Percentiles rank a stretch among this genome's conserved stretches.
These are phyloP conservation scores for Pyrocephalus nanus DNA, from an alignment of 2,797 vertebrate genomes.

Conservation along the genomic window DNA sequence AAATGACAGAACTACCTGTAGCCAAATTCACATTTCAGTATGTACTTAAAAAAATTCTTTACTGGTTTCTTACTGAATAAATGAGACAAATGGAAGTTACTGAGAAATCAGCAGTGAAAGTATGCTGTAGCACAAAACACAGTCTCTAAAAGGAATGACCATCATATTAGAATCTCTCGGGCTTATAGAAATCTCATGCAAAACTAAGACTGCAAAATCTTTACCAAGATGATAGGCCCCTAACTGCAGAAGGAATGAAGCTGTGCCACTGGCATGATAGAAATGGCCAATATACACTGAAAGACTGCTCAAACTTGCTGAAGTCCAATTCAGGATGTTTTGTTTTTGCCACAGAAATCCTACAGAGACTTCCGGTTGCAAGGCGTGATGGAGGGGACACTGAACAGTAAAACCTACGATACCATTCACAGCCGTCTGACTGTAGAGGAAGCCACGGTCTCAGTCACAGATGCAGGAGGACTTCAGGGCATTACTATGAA, in stretches of 20 bases:
- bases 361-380: conserved; percentile 95
- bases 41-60: not conserved
- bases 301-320: not conserved
- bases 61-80: not conserved
- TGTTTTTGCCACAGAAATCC: conserved; percentile 84
- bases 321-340: not conserved
- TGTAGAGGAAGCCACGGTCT: conserved; percentile 90
- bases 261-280: not conserved
- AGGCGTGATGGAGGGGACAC: conserved; percentile 87
- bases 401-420: conserved; percentile 93
- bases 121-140: not conserved
- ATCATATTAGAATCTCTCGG: not conserved
- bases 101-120: not conserved
- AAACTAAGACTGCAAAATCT: not conserved
- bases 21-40: not conserved
- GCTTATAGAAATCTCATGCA: not conserved
- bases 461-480: conserved; percentile 85
- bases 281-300: not conserved
- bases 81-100: not conserved
- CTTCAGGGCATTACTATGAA: conserved; percentile 96
- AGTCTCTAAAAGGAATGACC: not conserved
- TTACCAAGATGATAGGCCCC: not conserved
- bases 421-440: conserved; percentile 89
- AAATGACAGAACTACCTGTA: not conserved
- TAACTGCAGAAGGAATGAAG: not conserved